Evolutionary conservation across 2,888 invertebrate genomes (phyloP).

Genomic region (Aromia moschata): DNA sequence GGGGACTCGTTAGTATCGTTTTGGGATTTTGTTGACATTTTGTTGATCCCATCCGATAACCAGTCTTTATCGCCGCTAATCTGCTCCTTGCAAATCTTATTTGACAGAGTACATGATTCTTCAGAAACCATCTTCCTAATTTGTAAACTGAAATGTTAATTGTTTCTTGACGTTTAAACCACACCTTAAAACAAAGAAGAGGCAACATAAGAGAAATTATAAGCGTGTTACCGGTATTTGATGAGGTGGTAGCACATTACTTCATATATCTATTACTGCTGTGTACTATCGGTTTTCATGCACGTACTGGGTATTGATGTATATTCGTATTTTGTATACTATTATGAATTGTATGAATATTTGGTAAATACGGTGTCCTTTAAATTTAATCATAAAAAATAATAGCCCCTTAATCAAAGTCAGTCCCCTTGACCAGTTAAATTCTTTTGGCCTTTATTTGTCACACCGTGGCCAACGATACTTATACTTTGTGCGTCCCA

Average conservation of each 20-base stretch:
- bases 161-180: neutral
- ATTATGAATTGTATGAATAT: too few relatives aligned
- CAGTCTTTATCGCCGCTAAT: constrained; percentile 38
- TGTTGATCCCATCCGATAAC: constrained; percentile 40
- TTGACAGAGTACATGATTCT: constrained; percentile 34
- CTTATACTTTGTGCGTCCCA: too few relatives aligned
- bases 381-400: too few relatives aligned
- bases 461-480: too few relatives aligned
- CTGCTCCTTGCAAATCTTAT: constrained; percentile 30
- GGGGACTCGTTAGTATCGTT: constrained; percentile 26
- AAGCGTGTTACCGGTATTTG: neutral
- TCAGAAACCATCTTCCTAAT: constrained; percentile 43
- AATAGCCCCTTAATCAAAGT: too few relatives aligned
- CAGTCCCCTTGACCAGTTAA: too few relatives aligned
- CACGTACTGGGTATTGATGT: too few relatives aligned
- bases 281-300: too few relatives aligned
- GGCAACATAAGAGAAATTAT: neutral
- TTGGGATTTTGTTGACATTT: constrained; percentile 37
- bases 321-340: too few relatives aligned
- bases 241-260: constrained; percentile 6
- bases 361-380: too few relatives aligned
- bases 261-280: too few relatives aligned
- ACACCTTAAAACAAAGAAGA: constrained; percentile 9
- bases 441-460: too few relatives aligned
- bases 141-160: neutral